Evolutionary conservation across 2,888 invertebrate species (phyloP).

Genomic region (Ischnura elegans): DNA sequence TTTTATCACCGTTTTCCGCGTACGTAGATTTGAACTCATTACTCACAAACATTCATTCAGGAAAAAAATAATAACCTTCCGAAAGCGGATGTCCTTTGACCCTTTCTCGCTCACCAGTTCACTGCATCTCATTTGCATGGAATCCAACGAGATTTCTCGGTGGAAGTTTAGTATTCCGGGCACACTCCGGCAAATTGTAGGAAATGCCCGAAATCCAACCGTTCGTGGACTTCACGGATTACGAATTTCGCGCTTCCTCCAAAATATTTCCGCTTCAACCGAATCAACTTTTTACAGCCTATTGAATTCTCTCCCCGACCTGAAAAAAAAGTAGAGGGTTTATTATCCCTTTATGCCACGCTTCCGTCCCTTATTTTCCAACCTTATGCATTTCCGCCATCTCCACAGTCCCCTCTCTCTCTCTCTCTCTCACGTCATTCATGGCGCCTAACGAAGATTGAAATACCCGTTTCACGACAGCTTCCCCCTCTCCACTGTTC

Average conservation of each 20-base stretch:
- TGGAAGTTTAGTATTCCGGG: not conserved
- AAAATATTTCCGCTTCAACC: constrained; percentile 30
- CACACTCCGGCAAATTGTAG: not conserved
- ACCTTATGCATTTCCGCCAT: not conserved
- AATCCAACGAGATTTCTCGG: not conserved
- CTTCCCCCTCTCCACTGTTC: not conserved
- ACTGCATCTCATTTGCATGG: not conserved
- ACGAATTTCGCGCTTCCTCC: constrained; percentile 19
- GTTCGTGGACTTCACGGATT: constrained; percentile 31
- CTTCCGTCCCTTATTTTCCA: constrained; percentile 22
- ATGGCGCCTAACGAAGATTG: constrained; percentile 56
- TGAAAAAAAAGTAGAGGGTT: not conserved
- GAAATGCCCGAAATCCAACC: constrained; percentile 20
- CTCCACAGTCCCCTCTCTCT: not conserved
- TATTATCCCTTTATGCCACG: constrained; percentile 24
- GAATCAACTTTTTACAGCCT: constrained; percentile 31
- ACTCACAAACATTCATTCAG: not conserved
- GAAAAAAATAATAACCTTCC: not conserved
- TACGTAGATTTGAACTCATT: not conserved
- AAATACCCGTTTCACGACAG: constrained; percentile 3
- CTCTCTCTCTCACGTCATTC: constrained; percentile 6
- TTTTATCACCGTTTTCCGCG: not conserved
- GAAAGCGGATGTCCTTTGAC: not conserved
- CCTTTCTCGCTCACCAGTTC: not conserved
- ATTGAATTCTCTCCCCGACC: constrained; percentile 12